Evolutionary conservation across 2,888 invertebrate genomes (phyloP), one percentile per base, ranked within the genome.

Genomic region (Tanaodytes sp.): DNA sequence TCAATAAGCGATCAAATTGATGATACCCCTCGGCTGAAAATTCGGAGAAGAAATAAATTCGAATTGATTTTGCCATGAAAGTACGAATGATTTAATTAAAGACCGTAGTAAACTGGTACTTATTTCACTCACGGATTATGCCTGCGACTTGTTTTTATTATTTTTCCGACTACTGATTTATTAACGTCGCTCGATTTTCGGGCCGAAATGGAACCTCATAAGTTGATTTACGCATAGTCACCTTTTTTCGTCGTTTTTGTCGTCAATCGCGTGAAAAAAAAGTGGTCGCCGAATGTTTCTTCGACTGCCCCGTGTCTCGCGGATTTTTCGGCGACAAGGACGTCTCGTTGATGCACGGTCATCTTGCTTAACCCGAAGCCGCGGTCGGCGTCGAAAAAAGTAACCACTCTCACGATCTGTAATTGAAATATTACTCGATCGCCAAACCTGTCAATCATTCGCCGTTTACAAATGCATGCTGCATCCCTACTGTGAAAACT

Each of bases 391-490:
- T 18, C 64, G 45, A 66, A 74, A 72, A 74, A 74, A 72, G 67
- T 66, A 48, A 66, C 58, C 74, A 71, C 68, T 74, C 74, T 73
- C 74, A 74, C 73, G 74, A 71, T 72, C 71, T 73, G 72, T 73
- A 73, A 74, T 74, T 73, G 73, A 73, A 72, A 72, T 73, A 74
- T 74, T 74, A 74, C 70, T 73, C 70, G 70, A 59, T 64, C 63
- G 54, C 49, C 64, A 51, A 64, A 58, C 59, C 64, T 59, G 69
- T 69, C 69, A 63, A 69, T 69, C 64, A 69, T 69, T 51, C 46
- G 5, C 20, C 45, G 46, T 64, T 69, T 49, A 43, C 48, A 55
- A 64, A 69, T 69, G 69, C 69, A 49, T 42, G 30, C 43, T 37
- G 63, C 69, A 64, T 69, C n/a, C 63, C 69, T 39, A 54, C 40